phyloP scores from a whole-genome alignment of 2,797 vertebrate species.

The Rhinella marina region DNA sequence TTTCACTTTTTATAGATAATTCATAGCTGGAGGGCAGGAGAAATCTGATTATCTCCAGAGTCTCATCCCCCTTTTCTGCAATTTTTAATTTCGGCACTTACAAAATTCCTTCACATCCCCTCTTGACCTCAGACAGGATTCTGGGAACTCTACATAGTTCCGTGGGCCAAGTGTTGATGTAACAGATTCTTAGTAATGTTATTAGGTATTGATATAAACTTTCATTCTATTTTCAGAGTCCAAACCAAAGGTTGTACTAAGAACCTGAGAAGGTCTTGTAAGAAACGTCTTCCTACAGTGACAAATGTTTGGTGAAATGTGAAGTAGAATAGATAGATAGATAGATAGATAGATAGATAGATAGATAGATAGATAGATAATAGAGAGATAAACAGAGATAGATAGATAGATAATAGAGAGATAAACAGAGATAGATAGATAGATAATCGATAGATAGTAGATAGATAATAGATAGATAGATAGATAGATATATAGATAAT shows the following conservation, averaged over 20 bases:
- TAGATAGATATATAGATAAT: neutral
- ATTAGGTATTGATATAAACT: constrained; percentile 41
- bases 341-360: neutral
- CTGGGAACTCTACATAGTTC: constrained; percentile 33
- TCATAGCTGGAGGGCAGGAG: constrained; percentile 16
- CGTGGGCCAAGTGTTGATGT: constrained; percentile 53
- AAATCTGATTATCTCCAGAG: constrained; percentile 52
- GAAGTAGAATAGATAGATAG: neutral
- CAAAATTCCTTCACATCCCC: constrained; percentile 28
- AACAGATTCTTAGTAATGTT: constrained; percentile 38
- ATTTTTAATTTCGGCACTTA: constrained; percentile 38
- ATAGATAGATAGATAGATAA: constrained; percentile 6
- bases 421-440: neutral
- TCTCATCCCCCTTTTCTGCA: constrained; percentile 36
- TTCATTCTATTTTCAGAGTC: constrained; percentile 23
- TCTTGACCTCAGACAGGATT: constrained; percentile 46
- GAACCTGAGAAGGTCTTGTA: neutral
- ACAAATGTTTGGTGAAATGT: neutral
- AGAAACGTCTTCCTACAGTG: neutral
- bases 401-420: constrained; percentile 8
- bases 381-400: constrained; percentile 1
- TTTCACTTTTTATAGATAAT: constrained; percentile 32
- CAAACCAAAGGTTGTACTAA: neutral
- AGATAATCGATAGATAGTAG: neutral
- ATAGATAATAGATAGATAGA: constrained; percentile 1